Base-by-base conservation (phyloP, 2,888 invertebrate species). In the Leptarthrus brevirostris region DNA sequence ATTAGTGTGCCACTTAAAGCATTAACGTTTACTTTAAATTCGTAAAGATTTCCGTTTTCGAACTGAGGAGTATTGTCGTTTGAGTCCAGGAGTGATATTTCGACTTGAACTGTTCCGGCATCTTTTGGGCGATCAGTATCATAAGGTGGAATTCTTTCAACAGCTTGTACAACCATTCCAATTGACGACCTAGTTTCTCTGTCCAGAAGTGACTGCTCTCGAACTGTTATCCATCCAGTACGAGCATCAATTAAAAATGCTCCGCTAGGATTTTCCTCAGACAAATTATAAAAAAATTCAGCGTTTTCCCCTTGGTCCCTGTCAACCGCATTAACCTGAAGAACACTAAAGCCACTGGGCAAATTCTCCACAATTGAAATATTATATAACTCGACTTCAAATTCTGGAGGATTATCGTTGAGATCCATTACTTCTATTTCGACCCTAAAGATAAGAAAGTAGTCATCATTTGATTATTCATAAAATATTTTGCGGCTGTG, bases 51-150 rank as follows among this genome's bases (percentile, higher is more conserved):
- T 73, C 90, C 92, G 2, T 94, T 93, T 22, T 93, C 88, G 80
- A 96, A 96, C 24, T 90, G 90, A 0, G 97, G 96, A 79, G 93
- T 93, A 80, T 96, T 96, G 81, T 97, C 96, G 81, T 97, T 97
- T 14, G 96, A 93, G 81, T 97, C 96, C 0, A 93, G 86, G 24
- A 96, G 83, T 0, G 92, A 92, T 0, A 96, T 92, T 85, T 94
- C 93, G 0, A 95, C 92, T 47, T 89, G 89, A 0, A 94, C 94
- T 22, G 87, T 87, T 53, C 88, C 88, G 14, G 84, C 82, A 0
- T 82, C 83, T 34, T 77, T 71, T 0, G 82, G 82, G 0, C 81
- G 81, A 0, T 81, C 80, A 10, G 78, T 79, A 54, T 85, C 79
- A 75, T 85, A 89, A 0, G 86, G 84, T 0, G 91, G 89, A 1